phyloP scores from a whole-genome alignment of 2,113 vertebrate species.

The Seriola aureovittata region DNA sequence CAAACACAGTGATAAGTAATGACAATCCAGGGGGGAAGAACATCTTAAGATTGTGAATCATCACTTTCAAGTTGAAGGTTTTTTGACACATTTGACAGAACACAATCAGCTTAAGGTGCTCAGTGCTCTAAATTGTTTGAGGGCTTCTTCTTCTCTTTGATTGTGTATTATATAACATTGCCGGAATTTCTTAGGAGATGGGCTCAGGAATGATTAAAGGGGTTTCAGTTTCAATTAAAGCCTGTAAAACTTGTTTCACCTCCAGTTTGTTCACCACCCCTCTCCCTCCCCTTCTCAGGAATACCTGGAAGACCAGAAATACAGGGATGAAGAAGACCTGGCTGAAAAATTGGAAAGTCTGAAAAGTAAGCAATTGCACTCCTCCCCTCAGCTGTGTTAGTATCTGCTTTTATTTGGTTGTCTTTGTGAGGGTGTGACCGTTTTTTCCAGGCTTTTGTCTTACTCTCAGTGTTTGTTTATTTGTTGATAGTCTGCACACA shows the following conservation, averaged over 20 bases:
- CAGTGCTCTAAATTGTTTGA: background rate
- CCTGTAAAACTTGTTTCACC: background rate
- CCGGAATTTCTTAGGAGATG: background rate
- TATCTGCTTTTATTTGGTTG: background rate
- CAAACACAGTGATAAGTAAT: conserved; percentile 17
- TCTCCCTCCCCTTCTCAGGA: conserved; percentile 82
- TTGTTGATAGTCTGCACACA: conserved; percentile 8
- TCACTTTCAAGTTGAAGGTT: background rate
- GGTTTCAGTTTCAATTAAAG: conserved; percentile 1
- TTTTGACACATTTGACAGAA: conserved; percentile 7
- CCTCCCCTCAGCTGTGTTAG: background rate
- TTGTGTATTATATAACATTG: background rate
- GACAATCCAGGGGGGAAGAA: background rate
- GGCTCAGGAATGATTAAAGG: background rate
- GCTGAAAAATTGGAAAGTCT: conserved; percentile 91
- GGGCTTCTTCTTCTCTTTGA: background rate
- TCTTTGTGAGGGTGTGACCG: background rate
- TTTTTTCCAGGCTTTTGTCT: conserved; percentile 36
- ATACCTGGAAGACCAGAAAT: conserved; percentile 96
- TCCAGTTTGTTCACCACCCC: background rate
- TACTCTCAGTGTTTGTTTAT: conserved; percentile 26
- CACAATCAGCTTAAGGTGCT: background rate
- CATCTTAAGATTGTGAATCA: conserved; percentile 14
- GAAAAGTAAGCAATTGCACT: conserved; percentile 89
- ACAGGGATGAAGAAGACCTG: conserved; percentile 93